A percentile compares a stretch with the other conserved stretches of the same genome.
These are phyloP conservation scores for Ryuthela nishihirai DNA, from an alignment of 2,888 invertebrate genomes.

Conservation along the genomic window DNA sequence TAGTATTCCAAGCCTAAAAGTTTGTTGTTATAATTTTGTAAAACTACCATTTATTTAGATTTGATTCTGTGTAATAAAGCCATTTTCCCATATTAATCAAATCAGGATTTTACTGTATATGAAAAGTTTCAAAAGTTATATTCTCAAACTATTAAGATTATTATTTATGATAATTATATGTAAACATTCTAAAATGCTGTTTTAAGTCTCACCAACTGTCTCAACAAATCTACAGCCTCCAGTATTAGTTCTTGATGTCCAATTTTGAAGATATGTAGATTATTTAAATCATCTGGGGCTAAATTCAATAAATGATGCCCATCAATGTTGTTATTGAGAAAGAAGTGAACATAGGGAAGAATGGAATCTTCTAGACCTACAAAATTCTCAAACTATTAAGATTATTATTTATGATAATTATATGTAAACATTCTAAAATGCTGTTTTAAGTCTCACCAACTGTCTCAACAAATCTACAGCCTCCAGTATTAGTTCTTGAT, in stretches of 20 bases:
- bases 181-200: too few species aligned
- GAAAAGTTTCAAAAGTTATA: too few species aligned
- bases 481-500: constrained; percentile 88
- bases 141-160: too few species aligned
- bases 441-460: constrained; percentile 62
- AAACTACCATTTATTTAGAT: too few species aligned
- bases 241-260: constrained; percentile 92
- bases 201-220: constrained; percentile 85
- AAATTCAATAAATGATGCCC: constrained; percentile 78
- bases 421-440: not conserved
- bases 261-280: constrained; percentile 76
- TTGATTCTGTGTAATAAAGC: too few species aligned
- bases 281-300: constrained; percentile 81
- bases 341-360: constrained; percentile 72
- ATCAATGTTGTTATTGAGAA: constrained; percentile 74
- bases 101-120: too few species aligned
- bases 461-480: constrained; percentile 85
- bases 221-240: constrained; percentile 84
- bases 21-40: too few species aligned
- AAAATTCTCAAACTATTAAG: constrained; percentile 29
- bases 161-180: too few species aligned
- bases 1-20: too few species aligned
- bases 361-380: constrained; percentile 74
- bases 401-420: not conserved
- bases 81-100: too few species aligned